Base-by-base conservation (phyloP, 2,113 vertebrate genomes). In the Argyrosomus japonicus region DNA sequence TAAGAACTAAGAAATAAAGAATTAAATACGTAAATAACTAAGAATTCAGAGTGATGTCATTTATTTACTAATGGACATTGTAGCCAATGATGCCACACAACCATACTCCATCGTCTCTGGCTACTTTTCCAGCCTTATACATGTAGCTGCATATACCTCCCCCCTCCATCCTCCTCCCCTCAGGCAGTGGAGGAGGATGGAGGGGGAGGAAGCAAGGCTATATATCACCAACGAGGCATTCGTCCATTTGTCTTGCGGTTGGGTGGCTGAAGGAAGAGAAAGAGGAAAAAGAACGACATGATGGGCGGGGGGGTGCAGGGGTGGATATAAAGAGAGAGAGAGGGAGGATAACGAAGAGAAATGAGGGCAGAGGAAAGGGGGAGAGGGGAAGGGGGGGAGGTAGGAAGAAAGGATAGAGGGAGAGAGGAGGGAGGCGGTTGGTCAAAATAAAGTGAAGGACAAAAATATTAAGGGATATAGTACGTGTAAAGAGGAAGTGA, bases 221-320 rank as follows among this genome's bases (percentile, higher is more conserved):
- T 82, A 77, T 11, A 90, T 90, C 83, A 87, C 65, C 78, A 79
- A 56, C 0, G 15, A 89, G 68, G 69, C 88, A 68, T 63, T 81
- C 1, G 43, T 60, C 77, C 83, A 83, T 88, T 92, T 85, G 73
- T 90, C 76, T 87, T 72, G 58, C 40, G 21, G 75, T 79, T 77
- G 70, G 64, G 54, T 78, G 74, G 51, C 64, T 80, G 82, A 86
- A 74, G 74, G 18, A 77, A 32, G 45, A 81, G 75, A 70, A 63
- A 62, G 68, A 51, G 21, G 21, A 48, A 12, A 36, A 36, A 51
- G 78, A 57, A 76, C 0, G 54, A 87, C 40, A 65, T 74, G 69
- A 25, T 4, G 56, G 63, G 45, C 4, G 56, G 19, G 25, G 6
- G 40, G 48, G 14, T 23, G 67, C 6, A 18, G n/a, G 43, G 47